Base-by-base conservation (phyloP, 2,888 invertebrate species). In the Argyra leucocephala region DNA sequence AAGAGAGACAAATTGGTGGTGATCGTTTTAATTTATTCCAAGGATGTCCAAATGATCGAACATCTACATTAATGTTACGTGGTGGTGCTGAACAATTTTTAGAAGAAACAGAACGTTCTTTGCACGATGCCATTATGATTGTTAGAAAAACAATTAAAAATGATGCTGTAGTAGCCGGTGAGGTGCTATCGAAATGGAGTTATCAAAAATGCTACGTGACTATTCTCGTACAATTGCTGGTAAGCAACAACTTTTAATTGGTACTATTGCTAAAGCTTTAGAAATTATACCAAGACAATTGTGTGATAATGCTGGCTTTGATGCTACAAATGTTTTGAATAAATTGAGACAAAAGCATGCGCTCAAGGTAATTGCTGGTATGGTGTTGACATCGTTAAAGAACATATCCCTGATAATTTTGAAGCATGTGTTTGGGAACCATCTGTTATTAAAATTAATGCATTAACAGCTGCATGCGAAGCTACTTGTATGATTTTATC, bases 51-150 rank as follows among this genome's bases (percentile, higher is more conserved):
- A 90, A 93, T 71, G 93, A 96, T 0, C 93, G 88, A 81, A 96
- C 99, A 0, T 96, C 97, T 77, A 99, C 99, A 0, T 81, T 99
- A 69, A 87, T 99, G 62, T 83, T 99, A 48, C 87, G 99, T 63
- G 98, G 98, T 26, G 98, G 98, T 26, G 91, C 80, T 48, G 80
- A 80, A 70, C 99, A 99, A 83, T 99, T 99, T 81, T 85, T 99
- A 72, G 99, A 99, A 79, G 99, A 99, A 82, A 98, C 98, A 0
- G 97, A 99, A 81, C 85, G 99, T 62, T 98, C 98, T 0, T 85
- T 99, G 24, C 99, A 99, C 76, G 99, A 99, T 79, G 98, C 99
- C 69, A 98, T 99, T 76, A 99, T 99, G 99, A 98, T 99, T 75
- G 99, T 99, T 3, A 84, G 98, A 2, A 84, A 98, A 68, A 96